These are phyloP conservation scores for Cyrtonyx montezumae DNA, from an alignment of 2,113 vertebrate species.

Conservation along the genomic window DNA sequence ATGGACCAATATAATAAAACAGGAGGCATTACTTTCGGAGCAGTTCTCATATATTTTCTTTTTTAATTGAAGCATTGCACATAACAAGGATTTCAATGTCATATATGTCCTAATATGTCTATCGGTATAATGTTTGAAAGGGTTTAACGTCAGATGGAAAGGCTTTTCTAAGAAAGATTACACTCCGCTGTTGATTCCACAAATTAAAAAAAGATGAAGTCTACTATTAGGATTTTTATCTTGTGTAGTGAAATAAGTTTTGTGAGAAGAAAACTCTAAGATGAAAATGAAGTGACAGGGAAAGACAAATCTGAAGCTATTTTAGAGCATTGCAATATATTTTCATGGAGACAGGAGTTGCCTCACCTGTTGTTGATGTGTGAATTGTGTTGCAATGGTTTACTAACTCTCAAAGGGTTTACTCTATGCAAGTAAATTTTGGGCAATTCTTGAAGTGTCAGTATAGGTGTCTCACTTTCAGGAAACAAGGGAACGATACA, in stretches of 20 bases:
- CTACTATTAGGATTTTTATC: neutral
- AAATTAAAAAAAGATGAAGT: neutral
- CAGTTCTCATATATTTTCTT: neutral
- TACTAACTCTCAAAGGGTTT: neutral
- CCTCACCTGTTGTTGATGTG: neutral
- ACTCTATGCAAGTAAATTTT: neutral
- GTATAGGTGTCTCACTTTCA: neutral
- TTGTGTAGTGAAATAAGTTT: neutral
- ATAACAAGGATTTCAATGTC: neutral
- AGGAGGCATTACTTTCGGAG: no score
- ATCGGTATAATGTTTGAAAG: neutral
- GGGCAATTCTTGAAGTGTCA: neutral
- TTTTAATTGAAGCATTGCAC: neutral
- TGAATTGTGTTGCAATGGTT: fast-evolving
- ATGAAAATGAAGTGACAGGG: neutral
- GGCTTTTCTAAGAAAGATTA: neutral
- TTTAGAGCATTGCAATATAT: neutral
- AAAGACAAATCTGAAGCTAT: neutral
- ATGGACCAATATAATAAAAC: no score
- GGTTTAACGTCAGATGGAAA: neutral
- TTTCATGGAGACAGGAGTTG: neutral
- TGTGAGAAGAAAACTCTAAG: neutral
- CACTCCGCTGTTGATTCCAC: neutral
- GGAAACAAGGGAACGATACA: neutral
- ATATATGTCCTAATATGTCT: neutral